Evolutionary conservation across 2,888 invertebrate species (phyloP).

Genomic region (Nomada ruficornis): DNA sequence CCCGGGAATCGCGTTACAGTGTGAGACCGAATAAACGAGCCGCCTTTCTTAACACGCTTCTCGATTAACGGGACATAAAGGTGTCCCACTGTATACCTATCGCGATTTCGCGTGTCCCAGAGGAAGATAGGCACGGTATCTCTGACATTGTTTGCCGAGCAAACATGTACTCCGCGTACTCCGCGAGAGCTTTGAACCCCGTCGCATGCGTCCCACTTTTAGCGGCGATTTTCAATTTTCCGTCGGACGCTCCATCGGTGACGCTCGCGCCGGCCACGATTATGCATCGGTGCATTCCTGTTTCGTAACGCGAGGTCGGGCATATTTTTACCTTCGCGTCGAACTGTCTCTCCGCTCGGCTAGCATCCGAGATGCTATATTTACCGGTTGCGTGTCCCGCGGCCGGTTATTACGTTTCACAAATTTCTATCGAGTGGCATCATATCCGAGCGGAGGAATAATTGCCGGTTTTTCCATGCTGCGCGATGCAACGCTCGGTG

Average conservation of each 20-base stretch:
- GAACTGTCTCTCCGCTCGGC: conserved; percentile 37
- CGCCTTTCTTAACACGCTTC: background rate
- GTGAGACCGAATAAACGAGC: background rate
- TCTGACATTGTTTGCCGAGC: background rate
- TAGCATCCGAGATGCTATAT: conserved; percentile 34
- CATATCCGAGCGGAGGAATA: conserved; percentile 20
- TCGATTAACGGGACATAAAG: conserved; percentile 1
- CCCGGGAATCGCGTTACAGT: conserved; percentile 9
- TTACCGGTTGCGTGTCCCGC: conserved; percentile 44
- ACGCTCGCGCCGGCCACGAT: conserved; percentile 4
- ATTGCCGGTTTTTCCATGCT: conserved; percentile 40
- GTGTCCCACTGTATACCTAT: background rate
- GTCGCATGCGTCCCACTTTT: background rate
- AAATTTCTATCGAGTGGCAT: conserved; percentile 47
- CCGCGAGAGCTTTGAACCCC: background rate
- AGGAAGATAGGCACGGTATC: background rate
- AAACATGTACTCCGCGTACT: background rate
- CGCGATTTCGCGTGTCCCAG: background rate
- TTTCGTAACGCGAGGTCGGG: conserved; percentile 21
- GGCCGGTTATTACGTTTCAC: conserved; percentile 38
- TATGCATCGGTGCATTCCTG: conserved; percentile 8
- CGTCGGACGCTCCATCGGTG: background rate
- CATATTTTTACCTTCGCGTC: conserved; percentile 35
- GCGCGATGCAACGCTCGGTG: background rate
- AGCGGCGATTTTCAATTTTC: no score